Conservation (phyloP, 2,797 vertebrate genomes). For the Furcifer pardalis region DNA sequence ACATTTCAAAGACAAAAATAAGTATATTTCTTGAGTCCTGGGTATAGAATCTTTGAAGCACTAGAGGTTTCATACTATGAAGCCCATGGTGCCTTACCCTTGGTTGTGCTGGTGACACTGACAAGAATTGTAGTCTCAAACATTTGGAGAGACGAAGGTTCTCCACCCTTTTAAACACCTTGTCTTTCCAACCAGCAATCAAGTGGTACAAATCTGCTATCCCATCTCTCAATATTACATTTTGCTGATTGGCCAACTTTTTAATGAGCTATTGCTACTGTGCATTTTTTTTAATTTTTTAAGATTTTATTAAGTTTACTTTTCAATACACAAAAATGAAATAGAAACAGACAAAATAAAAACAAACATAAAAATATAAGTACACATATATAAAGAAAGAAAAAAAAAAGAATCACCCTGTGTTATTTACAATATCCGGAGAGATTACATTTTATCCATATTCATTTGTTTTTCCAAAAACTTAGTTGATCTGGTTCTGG, state of each 20-base stretch:
- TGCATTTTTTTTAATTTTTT: too few relatives aligned
- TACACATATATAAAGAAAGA: too few relatives aligned
- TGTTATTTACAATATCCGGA: too few relatives aligned
- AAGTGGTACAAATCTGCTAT: too few relatives aligned
- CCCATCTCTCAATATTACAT: neutral
- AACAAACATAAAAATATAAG: too few relatives aligned
- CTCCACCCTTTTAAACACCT: neutral
- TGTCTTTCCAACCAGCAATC: neutral
- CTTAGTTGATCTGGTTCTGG: too few relatives aligned
- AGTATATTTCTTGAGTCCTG: neutral
- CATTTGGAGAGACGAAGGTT: neutral
- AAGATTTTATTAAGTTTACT: too few relatives aligned
- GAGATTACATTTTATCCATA: too few relatives aligned
- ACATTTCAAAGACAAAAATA: neutral
- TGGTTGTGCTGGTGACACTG: neutral
- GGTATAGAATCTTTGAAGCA: neutral
- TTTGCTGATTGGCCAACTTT: neutral
- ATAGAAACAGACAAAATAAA: too few relatives aligned
- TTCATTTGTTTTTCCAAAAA: too few relatives aligned
- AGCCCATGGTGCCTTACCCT: neutral
- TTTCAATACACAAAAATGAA: too few relatives aligned
- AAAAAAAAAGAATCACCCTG: too few relatives aligned
- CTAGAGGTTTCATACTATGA: neutral
- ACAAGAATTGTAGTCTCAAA: neutral
- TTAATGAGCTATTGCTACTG: neutral